Evolutionary conservation across 35 echinoderm and acorn worm genomes (phyloP).

Genomic region (Chiridota heheva): DNA sequence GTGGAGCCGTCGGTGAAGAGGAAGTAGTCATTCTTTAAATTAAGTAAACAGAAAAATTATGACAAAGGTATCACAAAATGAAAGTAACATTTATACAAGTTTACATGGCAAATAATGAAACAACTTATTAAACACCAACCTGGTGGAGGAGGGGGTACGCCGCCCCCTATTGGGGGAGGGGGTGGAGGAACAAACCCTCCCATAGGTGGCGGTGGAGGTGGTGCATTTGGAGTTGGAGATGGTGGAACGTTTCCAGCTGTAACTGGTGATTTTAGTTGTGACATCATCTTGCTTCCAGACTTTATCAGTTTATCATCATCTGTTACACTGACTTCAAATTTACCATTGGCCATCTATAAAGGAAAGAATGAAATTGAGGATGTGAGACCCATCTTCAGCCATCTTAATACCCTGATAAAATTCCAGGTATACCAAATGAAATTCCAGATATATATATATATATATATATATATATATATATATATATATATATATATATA

Average conservation of each 20-base stretch:
- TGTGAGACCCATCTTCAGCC: not conserved
- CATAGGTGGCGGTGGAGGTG: constrained; percentile 67
- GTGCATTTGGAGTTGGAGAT: constrained; percentile 28
- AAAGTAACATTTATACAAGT: not conserved
- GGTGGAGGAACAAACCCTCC: constrained; percentile 61
- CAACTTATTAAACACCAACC: not conserved
- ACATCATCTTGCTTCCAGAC: no score
- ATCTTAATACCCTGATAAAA: not conserved
- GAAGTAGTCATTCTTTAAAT: not conserved
- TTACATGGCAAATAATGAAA: not conserved
- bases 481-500: no score
- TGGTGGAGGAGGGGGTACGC: constrained; percentile 68
- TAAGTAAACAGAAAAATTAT: not conserved
- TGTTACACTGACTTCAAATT: constrained; percentile 56
- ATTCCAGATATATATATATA: no score
- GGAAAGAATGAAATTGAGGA: no score
- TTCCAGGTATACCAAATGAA: no score
- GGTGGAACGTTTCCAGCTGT: constrained; percentile 8
- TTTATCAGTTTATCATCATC: constrained; percentile 81
- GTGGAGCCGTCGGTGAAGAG: no score
- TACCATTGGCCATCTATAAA: constrained; percentile 59
- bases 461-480: no score
- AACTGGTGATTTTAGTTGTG: not conserved
- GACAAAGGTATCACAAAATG: not conserved
- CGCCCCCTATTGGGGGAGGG: constrained; percentile 52